Base-by-base conservation (phyloP, 2,797 vertebrate genomes). In the Gobionotothen gibberifrons region DNA sequence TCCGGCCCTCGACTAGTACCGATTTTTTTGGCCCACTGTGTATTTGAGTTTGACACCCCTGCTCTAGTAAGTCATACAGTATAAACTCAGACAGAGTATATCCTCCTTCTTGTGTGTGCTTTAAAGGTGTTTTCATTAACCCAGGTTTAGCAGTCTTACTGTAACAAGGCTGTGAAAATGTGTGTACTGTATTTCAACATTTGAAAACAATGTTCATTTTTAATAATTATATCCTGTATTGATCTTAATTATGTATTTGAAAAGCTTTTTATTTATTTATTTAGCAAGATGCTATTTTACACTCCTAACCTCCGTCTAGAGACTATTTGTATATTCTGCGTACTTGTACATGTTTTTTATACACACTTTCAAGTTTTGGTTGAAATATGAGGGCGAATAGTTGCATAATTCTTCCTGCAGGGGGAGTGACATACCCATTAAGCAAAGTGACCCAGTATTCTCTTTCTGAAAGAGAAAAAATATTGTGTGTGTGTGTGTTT, bases 391-490 rank as follows among this genome's bases (percentile, higher is more conserved):
- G n/a, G n/a, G 11, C 4, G 12, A 6, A 49, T 55, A 69, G 43
- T 78, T 72, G 1, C 5, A 53, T 0, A 12, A 0, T 46, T 71
- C 3, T 6, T 39, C 74, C 85, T 58, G 74, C 72, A 87, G 87
- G 59, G 78, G 85, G 89, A 3, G 59, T 17, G 2, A 80, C 53
- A 55, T 57, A 43, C n/a, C 21, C 6, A 44, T 57, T 71, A 57
- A 67, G 15, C n/a, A 66, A 13, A 43, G 21, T 53, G 7, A 17
- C 4, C 15, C 12, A 46, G 3, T 42, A 2, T 14, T 22, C 40
- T 56, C 7, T 16, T 9, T 26, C 22, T 54, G 22, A 26, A 26
- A 26, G 4, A 26, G 26, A 26, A 26, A 26, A 26, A 26, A 5
- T 26, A 26, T 26, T 26, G 44, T 57, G 17, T 52, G 52, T 55